Evolutionary conservation across 2,888 invertebrate species (phyloP).

Genomic region (Stenodera caucasica): DNA sequence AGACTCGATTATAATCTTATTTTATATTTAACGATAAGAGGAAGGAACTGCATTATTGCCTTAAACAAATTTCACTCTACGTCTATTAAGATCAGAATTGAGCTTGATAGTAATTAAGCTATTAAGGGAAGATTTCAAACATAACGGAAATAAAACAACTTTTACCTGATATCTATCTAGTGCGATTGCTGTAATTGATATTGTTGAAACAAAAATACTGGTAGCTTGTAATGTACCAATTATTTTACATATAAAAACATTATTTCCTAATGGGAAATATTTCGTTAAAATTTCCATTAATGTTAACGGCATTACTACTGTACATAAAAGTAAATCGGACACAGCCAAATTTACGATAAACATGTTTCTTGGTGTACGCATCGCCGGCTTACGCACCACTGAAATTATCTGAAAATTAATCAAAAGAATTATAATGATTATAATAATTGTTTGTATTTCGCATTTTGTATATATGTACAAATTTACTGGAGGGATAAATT

Average conservation of each 20-base stretch:
- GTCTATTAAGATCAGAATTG: too few relatives aligned
- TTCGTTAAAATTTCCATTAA: conserved; percentile 82
- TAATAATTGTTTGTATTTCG: too few relatives aligned
- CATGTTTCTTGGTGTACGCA: conserved; percentile 91
- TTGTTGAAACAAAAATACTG: conserved; percentile 91
- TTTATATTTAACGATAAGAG: too few relatives aligned
- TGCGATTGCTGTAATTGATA: conserved; percentile 91
- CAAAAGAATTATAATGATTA: too few relatives aligned
- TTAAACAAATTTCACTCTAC: too few relatives aligned
- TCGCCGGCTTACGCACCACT: conserved; percentile 81
- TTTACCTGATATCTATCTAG: conserved; percentile 81
- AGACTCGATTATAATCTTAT: too few relatives aligned
- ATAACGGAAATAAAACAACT: too few relatives aligned
- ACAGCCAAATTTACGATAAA: conserved; percentile 90
- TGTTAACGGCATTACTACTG: conserved; percentile 88
- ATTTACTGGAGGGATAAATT: too few relatives aligned
- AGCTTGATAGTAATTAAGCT: too few relatives aligned
- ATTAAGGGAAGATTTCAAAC: too few relatives aligned
- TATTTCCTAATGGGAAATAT: conserved; percentile 84
- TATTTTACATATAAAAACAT: conserved; percentile 79
- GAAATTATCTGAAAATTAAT: conserved; percentile 52
- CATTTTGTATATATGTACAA: too few relatives aligned
- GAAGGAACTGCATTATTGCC: too few relatives aligned
- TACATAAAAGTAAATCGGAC: conserved; percentile 81
- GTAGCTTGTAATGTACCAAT: conserved; percentile 85